Evolutionary conservation across 2,797 vertebrate species (phyloP), one percentile per base, ranked within the genome.

Genomic region (Leucoraja ocellata): DNA sequence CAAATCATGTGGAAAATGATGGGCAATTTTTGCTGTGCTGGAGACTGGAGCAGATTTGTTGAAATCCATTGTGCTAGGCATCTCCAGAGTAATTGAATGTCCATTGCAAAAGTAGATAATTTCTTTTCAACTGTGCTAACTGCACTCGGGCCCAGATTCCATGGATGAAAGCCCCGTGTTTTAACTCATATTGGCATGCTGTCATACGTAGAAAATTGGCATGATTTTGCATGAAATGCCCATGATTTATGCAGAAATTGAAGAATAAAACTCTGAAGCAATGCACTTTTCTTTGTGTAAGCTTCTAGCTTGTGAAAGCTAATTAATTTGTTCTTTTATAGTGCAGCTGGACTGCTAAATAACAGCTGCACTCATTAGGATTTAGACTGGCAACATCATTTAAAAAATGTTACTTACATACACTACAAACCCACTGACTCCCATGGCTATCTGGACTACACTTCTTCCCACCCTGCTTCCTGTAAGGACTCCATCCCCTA

Each of bases 241-340:
- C 39, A 1, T 92, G 36, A 92, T 92, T 61, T 91, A 18, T 91
- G 21, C 18, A 73, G 54, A 76, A 54, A 5, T 54, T 92, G 25
- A n/a, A 23, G 39, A 92, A 28, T 92, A 92, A 46, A 25, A 76
- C 90, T 54, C 13, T 54, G 71, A 92, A 92, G 68, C 90, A 90
- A 71, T 36, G 1, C n/a, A 36, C 13, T 76, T 74, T 39, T 91
- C 32, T 91, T 46, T 91, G 21, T 73, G 39, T 73, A 91, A 13
- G 36, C 73, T 5, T 32, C 68, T 54, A 23, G 36, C 68, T 91
- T 91, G 68, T 39, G 54, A 39, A 73, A 54, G 11, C 23, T 54
- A 11, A 74, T 54, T 74, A 74, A 91, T 91, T 54, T 25, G n/a
- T 18, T n/a, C 1, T 92, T 74, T 92, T 25, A 28, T 21, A 92